Percentiles rank a stretch among this genome's conserved stretches.
phyloP scores from a whole-genome alignment of 2,888 invertebrate genomes.

The Aplocera efformata region DNA sequence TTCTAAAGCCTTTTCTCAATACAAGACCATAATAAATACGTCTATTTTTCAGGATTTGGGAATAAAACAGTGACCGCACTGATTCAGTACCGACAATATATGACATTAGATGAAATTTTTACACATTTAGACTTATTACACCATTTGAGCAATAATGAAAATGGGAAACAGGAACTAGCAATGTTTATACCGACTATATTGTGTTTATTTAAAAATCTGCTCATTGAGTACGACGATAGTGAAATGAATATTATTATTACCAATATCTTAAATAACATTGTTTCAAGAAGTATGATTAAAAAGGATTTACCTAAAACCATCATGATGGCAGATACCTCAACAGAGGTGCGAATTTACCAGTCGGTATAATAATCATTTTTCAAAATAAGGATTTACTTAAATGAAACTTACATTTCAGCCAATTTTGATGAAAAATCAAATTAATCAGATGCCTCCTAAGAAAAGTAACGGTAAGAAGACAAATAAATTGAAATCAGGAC shows the following conservation, averaged over 20 bases:
- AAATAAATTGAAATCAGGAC: conserved; percentile 37
- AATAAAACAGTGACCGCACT: conserved; percentile 48
- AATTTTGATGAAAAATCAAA: conserved; percentile 43
- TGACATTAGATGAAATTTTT: conserved; percentile 59
- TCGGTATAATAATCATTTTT: background rate
- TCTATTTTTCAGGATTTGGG: conserved; percentile 51
- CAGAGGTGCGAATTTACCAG: conserved; percentile 47
- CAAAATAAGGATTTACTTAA: background rate
- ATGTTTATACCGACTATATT: conserved; percentile 44
- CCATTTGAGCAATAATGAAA: conserved; percentile 43
- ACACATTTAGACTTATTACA: conserved; percentile 52
- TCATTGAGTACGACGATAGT: conserved; percentile 59
- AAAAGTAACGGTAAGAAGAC: conserved; percentile 32
- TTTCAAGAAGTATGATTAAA: conserved; percentile 40
- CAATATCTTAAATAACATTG: conserved; percentile 54
- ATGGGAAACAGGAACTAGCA: conserved; percentile 44
- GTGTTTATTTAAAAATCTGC: conserved; percentile 48
- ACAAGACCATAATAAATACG: background rate
- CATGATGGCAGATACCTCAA: conserved; percentile 41
- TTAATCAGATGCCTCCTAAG: conserved; percentile 46
- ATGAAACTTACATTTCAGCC: conserved; percentile 40
- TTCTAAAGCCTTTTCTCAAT: conserved; percentile 2
- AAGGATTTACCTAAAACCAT: conserved; percentile 28
- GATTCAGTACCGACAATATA: conserved; percentile 45
- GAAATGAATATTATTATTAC: conserved; percentile 60